phyloP scores from a whole-genome alignment of 1,140 invertebrate genomes.

The Phthorimaea operculella region DNA sequence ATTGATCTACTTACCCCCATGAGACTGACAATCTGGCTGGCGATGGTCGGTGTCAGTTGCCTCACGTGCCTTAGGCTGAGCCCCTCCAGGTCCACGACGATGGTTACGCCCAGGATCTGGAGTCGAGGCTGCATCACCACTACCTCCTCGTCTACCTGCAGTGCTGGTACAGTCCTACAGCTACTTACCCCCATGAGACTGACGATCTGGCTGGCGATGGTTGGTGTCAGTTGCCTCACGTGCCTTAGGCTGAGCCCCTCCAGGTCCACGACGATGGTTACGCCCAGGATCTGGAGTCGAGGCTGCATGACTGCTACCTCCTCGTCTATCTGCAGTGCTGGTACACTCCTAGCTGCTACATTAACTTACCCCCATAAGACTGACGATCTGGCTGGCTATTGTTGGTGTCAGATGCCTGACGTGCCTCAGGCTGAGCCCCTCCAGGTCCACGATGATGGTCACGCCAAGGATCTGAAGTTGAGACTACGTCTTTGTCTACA shows the following conservation, averaged over 20 bases:
- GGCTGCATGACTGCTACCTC: conserved; percentile 77
- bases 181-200: conserved; percentile 44
- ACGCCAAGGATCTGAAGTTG: conserved; percentile 76
- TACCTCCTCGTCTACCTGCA: too few species aligned
- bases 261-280: conserved; percentile 75
- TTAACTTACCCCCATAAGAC: conserved; percentile 45
- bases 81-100: conserved; percentile 73
- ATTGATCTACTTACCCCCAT: conserved; percentile 62
- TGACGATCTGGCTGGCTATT: conserved; percentile 5
- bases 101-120: conserved; percentile 75
- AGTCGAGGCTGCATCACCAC: conserved; percentile 77
- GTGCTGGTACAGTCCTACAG: conserved; percentile 74
- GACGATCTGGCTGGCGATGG: conserved; percentile 4
- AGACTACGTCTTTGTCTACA: too few species aligned
- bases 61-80: conserved; percentile 55
- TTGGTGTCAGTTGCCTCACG: conserved; percentile 3
- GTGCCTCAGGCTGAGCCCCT: conserved; percentile 65
- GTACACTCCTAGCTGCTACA: conserved; percentile 73
- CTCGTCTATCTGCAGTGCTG: conserved; percentile 76
- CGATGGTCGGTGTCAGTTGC: conserved; percentile 4
- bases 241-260: conserved; percentile 66
- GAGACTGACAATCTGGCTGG: conserved; percentile 5
- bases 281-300: conserved; percentile 76
- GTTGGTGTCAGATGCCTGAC: conserved; percentile 4
- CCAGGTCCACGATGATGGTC: conserved; percentile 74